Evolutionary conservation across 2,113 vertebrate genomes (phyloP).

Genomic region (Oophaga pumilio): DNA sequence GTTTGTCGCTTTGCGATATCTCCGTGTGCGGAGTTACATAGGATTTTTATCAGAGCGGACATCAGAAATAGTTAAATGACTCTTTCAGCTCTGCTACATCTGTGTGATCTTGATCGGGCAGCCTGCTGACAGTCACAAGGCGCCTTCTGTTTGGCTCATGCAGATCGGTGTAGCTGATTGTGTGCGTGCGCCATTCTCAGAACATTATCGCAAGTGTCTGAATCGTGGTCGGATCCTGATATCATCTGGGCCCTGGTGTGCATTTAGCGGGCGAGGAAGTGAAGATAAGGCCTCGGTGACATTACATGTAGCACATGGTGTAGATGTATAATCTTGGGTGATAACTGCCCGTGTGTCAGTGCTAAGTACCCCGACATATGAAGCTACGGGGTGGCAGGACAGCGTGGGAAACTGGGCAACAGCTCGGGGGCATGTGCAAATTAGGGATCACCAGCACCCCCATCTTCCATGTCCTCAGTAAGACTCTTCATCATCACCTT

Average conservation of each 20-base stretch:
- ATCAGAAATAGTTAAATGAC: not conserved
- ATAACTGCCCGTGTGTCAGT: not conserved
- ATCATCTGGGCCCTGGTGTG: not conserved
- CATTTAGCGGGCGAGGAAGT: not conserved
- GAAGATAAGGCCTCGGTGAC: not conserved
- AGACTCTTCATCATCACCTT: too few relatives aligned
- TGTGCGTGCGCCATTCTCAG: not conserved
- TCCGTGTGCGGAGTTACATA: not conserved
- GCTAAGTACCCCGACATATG: too few relatives aligned
- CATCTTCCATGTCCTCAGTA: too few relatives aligned
- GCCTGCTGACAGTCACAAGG: not conserved
- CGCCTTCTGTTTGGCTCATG: not conserved
- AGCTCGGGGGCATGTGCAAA: too few relatives aligned
- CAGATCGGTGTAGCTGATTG: slow-evolving; percentile 9
- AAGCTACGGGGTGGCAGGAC: too few relatives aligned
- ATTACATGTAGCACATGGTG: not conserved
- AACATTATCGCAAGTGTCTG: slow-evolving; percentile 2
- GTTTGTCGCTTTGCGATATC: not conserved
- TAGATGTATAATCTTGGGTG: not conserved
- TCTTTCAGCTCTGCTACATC: not conserved
- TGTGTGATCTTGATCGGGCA: not conserved
- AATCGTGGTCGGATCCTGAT: not conserved
- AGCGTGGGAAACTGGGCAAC: too few relatives aligned
- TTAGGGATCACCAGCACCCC: too few relatives aligned
- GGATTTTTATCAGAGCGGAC: not conserved